Base-by-base conservation (phyloP, 1,140 invertebrate species). In the Pantala flavescens region DNA sequence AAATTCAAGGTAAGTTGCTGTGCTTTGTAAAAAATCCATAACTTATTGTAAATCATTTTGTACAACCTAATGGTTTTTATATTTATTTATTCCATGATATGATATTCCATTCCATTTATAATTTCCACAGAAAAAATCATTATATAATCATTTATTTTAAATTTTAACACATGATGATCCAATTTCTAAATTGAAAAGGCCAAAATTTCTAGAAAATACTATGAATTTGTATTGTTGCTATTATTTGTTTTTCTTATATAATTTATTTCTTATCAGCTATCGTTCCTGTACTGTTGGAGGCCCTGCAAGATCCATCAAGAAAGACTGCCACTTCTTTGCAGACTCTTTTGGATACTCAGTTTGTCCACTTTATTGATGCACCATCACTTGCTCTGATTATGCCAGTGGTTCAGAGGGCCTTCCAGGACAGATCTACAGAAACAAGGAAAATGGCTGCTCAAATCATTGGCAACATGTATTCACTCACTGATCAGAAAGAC, bases 401-500 rank as follows among this genome's bases (percentile, higher is more conserved):
- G 97, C 98, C 98, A 0, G 97, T 99, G 0, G 95, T 99, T 23
- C 93, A 98, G 82, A 84, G 98, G 78, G 97, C 97, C 10, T 98
- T 99, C 82, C 91, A 96, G 84, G 97, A 99, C 84, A 87, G 97
- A 73, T 96, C 95, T 10, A 98, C 96, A 0, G 97, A 99, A 84
- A 99, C 96, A 0, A 87, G 97, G 79, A 98, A 98, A 87, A 98
- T 98, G 95, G 96, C 98, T 24, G 95, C 96, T n/a, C 93, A 95
- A 84, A 99, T 99, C 80, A 98, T 99, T 79, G 97, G 97, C 70
- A 99, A 99, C 82, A 98, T 99, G 96, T 99, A 99, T 84, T 98
- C 96, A 0, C 85, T 99, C 12, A 99, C 98, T 0, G 97, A 99
- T 85, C 96, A 98, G 81, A 99, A 99, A 85, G 98, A 99, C 84